Percentiles rank a stretch among this genome's conserved stretches.
These are phyloP conservation scores for Trachymyrmex cornetzi DNA, from an alignment of 1,140 invertebrate genomes.

Conservation along the genomic window DNA sequence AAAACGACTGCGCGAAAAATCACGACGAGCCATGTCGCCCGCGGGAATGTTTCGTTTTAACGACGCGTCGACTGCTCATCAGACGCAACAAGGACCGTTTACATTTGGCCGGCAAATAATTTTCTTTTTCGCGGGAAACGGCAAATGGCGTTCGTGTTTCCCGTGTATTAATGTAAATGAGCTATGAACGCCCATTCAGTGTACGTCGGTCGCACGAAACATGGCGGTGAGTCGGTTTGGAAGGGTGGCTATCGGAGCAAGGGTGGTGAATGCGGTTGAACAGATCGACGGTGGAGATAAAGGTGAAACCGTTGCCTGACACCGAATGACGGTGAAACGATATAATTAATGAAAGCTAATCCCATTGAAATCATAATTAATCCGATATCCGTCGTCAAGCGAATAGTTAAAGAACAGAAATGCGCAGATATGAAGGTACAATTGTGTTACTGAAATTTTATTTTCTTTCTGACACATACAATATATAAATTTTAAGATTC, in stretches of 20 bases:
- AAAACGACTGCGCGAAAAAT: conserved; percentile 8
- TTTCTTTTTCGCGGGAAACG: conserved; percentile 49
- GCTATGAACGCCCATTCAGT: conserved; percentile 72
- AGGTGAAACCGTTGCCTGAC: conserved; percentile 60
- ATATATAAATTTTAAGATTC: conserved; percentile 30
- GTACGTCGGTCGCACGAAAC: conserved; percentile 70
- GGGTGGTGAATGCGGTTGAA: conserved; percentile 46
- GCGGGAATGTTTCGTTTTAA: not conserved
- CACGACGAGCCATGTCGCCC: not conserved
- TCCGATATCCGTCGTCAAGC: conserved; percentile 18
- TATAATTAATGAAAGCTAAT: conserved; percentile 63
- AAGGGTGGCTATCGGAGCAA: conserved; percentile 32
- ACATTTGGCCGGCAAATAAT: conserved; percentile 15
- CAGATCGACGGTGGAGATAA: conserved; percentile 71
- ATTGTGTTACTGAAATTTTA: conserved; percentile 17
- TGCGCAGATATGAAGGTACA: not conserved
- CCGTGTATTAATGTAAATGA: conserved; percentile 74
- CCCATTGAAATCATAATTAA: conserved; percentile 41
- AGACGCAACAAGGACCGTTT: not conserved
- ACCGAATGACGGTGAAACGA: conserved; percentile 49
- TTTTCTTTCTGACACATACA: not conserved
- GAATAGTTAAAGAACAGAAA: conserved; percentile 1
- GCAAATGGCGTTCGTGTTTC: conserved; percentile 65
- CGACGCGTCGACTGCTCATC: not conserved
- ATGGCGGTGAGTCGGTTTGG: conserved; percentile 52